phyloP scores from a whole-genome alignment of 2,797 vertebrate species.

The Chelon auratus region DNA sequence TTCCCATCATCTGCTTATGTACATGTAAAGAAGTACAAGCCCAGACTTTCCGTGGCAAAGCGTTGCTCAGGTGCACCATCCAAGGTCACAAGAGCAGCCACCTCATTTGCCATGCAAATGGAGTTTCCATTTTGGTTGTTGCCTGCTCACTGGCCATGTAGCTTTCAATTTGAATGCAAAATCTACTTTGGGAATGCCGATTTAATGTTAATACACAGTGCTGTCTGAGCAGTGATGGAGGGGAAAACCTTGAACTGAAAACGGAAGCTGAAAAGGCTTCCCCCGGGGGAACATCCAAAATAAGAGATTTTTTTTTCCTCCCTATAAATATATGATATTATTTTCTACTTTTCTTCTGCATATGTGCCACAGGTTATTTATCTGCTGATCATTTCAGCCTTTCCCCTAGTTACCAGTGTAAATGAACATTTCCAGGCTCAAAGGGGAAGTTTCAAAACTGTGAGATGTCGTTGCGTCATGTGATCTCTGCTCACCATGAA shows the following conservation, averaged over 20 bases:
- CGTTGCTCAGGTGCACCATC: slow-evolving; percentile 2
- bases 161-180: slow-evolving; percentile 42
- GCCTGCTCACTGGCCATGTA: not conserved
- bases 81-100: slow-evolving; percentile 28
- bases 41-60: slow-evolving; percentile 44
- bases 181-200: slow-evolving; percentile 6
- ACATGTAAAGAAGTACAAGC: slow-evolving; percentile 54
- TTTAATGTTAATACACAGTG: not conserved
- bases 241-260: not conserved
- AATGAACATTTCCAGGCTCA: too few species aligned
- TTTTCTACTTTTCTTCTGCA: too few species aligned
- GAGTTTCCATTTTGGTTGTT: slow-evolving; percentile 64
- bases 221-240: not conserved
- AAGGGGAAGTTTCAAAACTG: not conserved
- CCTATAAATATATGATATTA: not conserved
- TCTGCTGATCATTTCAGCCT: not conserved
- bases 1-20: slow-evolving; percentile 58
- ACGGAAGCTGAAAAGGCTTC: not conserved
- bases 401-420: not conserved
- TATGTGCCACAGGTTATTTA: not conserved
- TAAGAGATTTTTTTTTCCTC: not conserved
- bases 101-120: slow-evolving; percentile 81
- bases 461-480: not conserved
- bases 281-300: not conserved
- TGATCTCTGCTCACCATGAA: not conserved